Conservation (phyloP, 2,888 invertebrate genomes). For the Drosophila fulvimacula region DNA sequence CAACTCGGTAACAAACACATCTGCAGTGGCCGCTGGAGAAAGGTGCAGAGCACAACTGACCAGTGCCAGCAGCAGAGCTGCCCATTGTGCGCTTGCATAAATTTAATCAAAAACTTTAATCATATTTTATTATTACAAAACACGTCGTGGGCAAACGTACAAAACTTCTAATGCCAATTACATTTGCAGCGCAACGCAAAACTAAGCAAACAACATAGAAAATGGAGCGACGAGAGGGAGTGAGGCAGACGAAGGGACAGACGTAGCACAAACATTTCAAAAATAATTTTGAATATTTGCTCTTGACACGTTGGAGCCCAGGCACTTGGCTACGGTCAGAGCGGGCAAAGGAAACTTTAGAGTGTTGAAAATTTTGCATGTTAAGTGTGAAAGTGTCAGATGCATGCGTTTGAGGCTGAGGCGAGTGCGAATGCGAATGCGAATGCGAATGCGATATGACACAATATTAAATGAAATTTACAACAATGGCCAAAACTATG, state of each 20-base stretch:
- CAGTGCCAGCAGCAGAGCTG: constrained; percentile 37
- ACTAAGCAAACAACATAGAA: constrained; percentile 67
- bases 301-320: constrained; percentile 73
- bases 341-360: constrained; percentile 38
- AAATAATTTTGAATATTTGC: constrained; percentile 80
- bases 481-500: constrained; percentile 58
- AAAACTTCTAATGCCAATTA: constrained; percentile 78
- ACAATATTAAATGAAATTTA: constrained; percentile 71
- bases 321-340: constrained; percentile 24
- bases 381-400: constrained; percentile 78
- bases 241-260: constrained; percentile 29
- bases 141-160: constrained; percentile 71
- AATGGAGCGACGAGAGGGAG: not conserved
- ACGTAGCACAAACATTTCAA: constrained; percentile 68
- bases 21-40: constrained; percentile 48
- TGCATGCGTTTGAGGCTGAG: constrained; percentile 54
- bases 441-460: constrained; percentile 49
- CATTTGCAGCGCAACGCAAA: constrained; percentile 71
- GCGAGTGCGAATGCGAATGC: constrained; percentile 4
- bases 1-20: constrained; percentile 67
- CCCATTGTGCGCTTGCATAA: constrained; percentile 70
- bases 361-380: constrained; percentile 64
- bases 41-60: constrained; percentile 52
- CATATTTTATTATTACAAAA: constrained; percentile 81
- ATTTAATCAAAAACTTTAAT: constrained; percentile 81